Evolutionary conservation across 2,888 invertebrate genomes (phyloP), one percentile per base, ranked within the genome.

Genomic region (Zonitis immaculata): DNA sequence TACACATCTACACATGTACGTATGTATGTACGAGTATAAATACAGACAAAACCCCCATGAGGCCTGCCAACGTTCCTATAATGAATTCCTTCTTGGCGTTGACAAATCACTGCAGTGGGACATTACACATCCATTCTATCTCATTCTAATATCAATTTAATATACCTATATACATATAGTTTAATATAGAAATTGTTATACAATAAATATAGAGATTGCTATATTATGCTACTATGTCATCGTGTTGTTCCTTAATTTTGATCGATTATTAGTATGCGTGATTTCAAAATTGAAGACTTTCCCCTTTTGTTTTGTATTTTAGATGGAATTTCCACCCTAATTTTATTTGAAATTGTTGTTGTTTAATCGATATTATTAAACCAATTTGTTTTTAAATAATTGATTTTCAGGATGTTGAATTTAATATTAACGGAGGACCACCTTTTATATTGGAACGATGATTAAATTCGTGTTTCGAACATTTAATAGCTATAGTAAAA

Each of bases 81-180:
- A 73, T 72, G 72, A 73, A 73, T 74, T 73, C 68, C 67, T 61
- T 60, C 60, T 59, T 70, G 72, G 72, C 73, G 71, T 73, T 73
- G 73, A 73, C 72, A 74, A 73, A 73, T 73, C 70, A 71, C 70
- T 68, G 67, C 69, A 67, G 66, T 58, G 68, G 67, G 69, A 70
- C 70, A 58, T 55, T n/a, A 52, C 20, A 20, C 20, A 39, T 20
- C n/a, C 20, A 39, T 22, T 22, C 52, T 52, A 64, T 63, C 60
- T 63, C 59, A 56, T 56, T 62, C 57, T 39, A n/a, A 39, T 39
- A 55, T 52, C 58, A 53, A 60, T 56, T 52, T 57, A 39, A 39
- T 39, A 39, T 39, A 39, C 18, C 39, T 39, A 39, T 39, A 39
- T 39, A 18, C 5, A n/a, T n/a, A n/a, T n/a, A n/a, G n/a, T n/a